Evolutionary conservation across 1,140 invertebrate genomes (phyloP).

Genomic region (Drosophila littoralis): DNA sequence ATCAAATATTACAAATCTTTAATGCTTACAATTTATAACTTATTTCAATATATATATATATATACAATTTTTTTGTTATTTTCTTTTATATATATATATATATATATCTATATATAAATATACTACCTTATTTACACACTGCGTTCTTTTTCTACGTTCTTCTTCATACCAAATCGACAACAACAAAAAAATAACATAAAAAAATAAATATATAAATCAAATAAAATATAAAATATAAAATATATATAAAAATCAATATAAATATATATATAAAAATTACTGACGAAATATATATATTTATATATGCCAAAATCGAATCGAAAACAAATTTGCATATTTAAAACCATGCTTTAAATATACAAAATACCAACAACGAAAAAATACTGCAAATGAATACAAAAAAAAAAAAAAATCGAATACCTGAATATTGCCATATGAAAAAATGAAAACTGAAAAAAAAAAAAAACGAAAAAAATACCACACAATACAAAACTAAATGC

Average conservation of each 20-base stretch:
- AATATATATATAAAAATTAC: constrained; percentile 39
- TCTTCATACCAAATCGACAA: constrained; percentile 75
- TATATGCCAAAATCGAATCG: constrained; percentile 53
- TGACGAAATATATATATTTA: constrained; percentile 42
- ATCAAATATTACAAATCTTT: constrained; percentile 40
- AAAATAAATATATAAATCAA: constrained; percentile 39
- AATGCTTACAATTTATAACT: constrained; percentile 61
- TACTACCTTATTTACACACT: constrained; percentile 79
- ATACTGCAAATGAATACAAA: constrained; percentile 32
- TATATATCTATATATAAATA: constrained; percentile 40
- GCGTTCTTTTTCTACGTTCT: constrained; percentile 80
- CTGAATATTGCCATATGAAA: constrained; percentile 65
- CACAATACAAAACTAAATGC: constrained; percentile 1
- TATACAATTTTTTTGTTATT: constrained; percentile 50
- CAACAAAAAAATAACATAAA: constrained; percentile 36
- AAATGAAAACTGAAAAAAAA: constrained; percentile 39
- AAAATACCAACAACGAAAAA: constrained; percentile 42
- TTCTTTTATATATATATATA: constrained; percentile 38
- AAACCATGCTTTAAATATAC: constrained; percentile 68
- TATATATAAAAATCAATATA: constrained; percentile 29
- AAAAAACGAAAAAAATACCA: constrained; percentile 20
- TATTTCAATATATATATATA: constrained; percentile 19
- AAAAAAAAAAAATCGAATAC: constrained; percentile 63
- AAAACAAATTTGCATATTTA: constrained; percentile 78
- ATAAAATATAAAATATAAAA: constrained; percentile 18